These are phyloP conservation scores for Eupithecia exiguata DNA, from an alignment of 2,888 invertebrate genomes.

Conservation along the genomic window DNA sequence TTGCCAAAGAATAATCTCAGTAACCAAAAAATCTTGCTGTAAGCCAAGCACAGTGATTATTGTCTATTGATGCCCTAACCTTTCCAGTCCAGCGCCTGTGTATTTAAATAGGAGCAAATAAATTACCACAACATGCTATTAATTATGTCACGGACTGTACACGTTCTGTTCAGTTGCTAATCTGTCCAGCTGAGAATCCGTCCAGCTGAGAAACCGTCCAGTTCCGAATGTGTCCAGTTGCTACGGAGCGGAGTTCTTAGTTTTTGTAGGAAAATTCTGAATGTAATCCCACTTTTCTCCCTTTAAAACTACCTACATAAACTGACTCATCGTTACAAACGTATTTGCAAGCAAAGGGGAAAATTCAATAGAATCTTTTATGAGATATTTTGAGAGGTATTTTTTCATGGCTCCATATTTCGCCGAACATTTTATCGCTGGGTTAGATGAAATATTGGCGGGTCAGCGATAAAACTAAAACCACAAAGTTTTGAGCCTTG, in stretches of 20 bases:
- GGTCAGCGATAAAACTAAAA: slow-evolving; percentile 30
- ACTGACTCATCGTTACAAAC: slow-evolving; percentile 10
- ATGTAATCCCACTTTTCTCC: not conserved
- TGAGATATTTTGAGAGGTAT: slow-evolving; percentile 13
- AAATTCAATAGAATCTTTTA: slow-evolving; percentile 14
- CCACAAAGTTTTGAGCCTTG: slow-evolving; percentile 18
- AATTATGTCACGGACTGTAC: too few relatives aligned
- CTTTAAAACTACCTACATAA: slow-evolving; percentile 4
- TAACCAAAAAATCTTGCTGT: not conserved
- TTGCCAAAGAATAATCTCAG: not conserved
- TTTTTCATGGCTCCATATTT: slow-evolving; percentile 31
- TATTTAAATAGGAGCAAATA: too few relatives aligned
- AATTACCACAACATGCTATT: too few relatives aligned
- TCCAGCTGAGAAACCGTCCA: too few relatives aligned
- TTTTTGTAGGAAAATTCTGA: not conserved
- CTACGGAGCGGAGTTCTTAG: too few relatives aligned
- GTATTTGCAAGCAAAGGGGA: slow-evolving; percentile 3
- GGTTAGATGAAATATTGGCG: slow-evolving; percentile 34
- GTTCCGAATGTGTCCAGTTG: too few relatives aligned
- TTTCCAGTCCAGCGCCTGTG: too few relatives aligned
- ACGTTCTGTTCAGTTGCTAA: too few relatives aligned
- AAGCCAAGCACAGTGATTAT: not conserved
- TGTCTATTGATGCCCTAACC: too few relatives aligned
- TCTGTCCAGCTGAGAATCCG: too few relatives aligned
- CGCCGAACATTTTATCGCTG: slow-evolving; percentile 26